Evolutionary conservation across 37 sponge, comb jelly and placozoan species (phyloP).

Genomic region (Cliona cf. orientalis): DNA sequence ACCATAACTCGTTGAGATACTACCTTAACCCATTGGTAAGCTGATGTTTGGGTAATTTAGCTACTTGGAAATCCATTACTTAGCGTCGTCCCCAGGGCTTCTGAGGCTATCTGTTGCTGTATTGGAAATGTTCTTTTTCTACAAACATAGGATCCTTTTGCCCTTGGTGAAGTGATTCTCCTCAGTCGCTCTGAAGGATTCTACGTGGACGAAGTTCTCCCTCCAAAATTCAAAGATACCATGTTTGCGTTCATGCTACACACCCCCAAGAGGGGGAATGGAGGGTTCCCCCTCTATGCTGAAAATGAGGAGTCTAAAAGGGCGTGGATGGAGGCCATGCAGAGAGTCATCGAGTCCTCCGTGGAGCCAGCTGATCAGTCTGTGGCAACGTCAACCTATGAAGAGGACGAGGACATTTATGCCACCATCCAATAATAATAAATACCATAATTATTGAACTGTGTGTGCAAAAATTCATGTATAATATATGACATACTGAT

Average conservation of each 20-base stretch:
- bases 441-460: background rate
- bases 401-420: conserved; percentile 27
- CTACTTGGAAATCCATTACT: too few relatives aligned
- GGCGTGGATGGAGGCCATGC: conserved; percentile 54
- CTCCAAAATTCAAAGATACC: conserved; percentile 24
- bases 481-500: background rate
- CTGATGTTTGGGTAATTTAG: too few relatives aligned
- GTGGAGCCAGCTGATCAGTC: conserved; percentile 10
- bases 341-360: conserved; percentile 7
- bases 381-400: background rate
- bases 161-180: conserved; percentile 72
- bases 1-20: conserved; percentile 63
- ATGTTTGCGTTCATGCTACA: conserved; percentile 52
- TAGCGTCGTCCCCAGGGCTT: background rate
- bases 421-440: background rate
- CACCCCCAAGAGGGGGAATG: conserved; percentile 31
- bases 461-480: background rate
- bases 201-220: conserved; percentile 33
- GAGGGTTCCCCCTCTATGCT: conserved; percentile 59
- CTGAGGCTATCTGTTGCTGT: background rate
- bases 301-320: conserved; percentile 46
- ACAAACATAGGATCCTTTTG: conserved; percentile 66
- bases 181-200: conserved; percentile 29
- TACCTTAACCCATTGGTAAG: conserved; percentile 63
- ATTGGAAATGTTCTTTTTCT: background rate